A percentile compares a stretch with the other conserved stretches of the same genome.
Conservation (phyloP, 2,888 invertebrate genomes). For the Idaea straminata region DNA sequence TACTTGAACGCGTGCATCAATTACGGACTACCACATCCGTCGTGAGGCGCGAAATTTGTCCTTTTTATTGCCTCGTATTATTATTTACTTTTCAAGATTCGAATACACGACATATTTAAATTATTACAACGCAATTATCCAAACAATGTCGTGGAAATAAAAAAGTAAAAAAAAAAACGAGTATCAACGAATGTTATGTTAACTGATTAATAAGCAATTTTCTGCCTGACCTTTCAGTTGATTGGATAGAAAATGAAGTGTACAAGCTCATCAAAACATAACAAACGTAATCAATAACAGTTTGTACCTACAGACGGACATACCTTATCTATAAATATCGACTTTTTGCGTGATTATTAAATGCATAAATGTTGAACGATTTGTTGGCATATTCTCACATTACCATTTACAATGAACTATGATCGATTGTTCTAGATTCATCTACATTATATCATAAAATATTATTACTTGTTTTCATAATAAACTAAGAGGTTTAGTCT, state of each 20-base stretch:
- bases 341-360: neutral
- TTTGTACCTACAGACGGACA: neutral
- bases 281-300: neutral
- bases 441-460: neutral
- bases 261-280: neutral
- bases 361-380: neutral
- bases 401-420: neutral
- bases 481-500: neutral
- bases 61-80: constrained; percentile 27
- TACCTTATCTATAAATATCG: neutral
- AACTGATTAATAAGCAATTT: constrained; percentile 33
- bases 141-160: neutral
- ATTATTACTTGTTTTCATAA: neutral
- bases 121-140: neutral
- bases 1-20: constrained; percentile 46
- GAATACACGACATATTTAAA: neutral
- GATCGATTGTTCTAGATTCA: constrained; percentile 8
- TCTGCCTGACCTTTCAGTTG: constrained; percentile 41
- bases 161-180: neutral
- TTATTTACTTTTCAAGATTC: constrained; percentile 11
- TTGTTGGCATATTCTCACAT: constrained; percentile 3
- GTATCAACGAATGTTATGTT: neutral
- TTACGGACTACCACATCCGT: constrained; percentile 67
- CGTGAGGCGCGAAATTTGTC: constrained; percentile 59
- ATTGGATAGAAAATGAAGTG: constrained; percentile 29